These are phyloP conservation scores for Agrilus cyanescens DNA, from an alignment of 2,888 invertebrate species.

Conservation along the genomic window DNA sequence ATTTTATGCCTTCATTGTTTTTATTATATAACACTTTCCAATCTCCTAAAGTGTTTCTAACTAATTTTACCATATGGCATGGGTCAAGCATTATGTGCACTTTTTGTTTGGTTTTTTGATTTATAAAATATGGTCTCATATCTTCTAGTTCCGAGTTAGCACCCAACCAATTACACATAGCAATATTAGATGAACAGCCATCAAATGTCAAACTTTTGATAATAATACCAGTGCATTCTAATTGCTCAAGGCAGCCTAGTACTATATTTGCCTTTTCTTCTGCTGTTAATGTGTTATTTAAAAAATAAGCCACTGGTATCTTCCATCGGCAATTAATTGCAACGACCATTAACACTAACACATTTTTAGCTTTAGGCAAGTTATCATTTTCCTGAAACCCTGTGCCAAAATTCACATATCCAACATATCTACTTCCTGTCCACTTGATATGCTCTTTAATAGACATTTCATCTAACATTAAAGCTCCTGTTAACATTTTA, in stretches of 20 bases:
- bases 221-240: conserved; percentile 16
- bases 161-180: conserved; percentile 12
- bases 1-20: too few relatives aligned
- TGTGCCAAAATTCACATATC: conserved; percentile 21
- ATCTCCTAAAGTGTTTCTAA: too few relatives aligned
- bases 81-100: too few relatives aligned
- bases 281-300: conserved; percentile 18
- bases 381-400: conserved; percentile 17
- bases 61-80: too few relatives aligned
- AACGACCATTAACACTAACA: conserved; percentile 20
- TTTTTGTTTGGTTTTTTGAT: too few relatives aligned
- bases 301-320: conserved; percentile 22
- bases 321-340: conserved; percentile 20
- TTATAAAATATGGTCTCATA: too few relatives aligned
- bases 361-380: conserved; percentile 17
- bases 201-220: conserved; percentile 20
- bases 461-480: conserved; percentile 23
- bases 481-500: conserved; percentile 11
- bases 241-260: conserved; percentile 13
- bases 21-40: too few relatives aligned
- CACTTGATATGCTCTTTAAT: conserved; percentile 20
- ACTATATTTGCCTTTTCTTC: conserved; percentile 17
- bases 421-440: conserved; percentile 22
- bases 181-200: conserved; percentile 18
- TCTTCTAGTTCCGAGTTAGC: too few relatives aligned